Conservation (phyloP, 1,140 invertebrate species). For the Diabrotica undecimpunctata region DNA sequence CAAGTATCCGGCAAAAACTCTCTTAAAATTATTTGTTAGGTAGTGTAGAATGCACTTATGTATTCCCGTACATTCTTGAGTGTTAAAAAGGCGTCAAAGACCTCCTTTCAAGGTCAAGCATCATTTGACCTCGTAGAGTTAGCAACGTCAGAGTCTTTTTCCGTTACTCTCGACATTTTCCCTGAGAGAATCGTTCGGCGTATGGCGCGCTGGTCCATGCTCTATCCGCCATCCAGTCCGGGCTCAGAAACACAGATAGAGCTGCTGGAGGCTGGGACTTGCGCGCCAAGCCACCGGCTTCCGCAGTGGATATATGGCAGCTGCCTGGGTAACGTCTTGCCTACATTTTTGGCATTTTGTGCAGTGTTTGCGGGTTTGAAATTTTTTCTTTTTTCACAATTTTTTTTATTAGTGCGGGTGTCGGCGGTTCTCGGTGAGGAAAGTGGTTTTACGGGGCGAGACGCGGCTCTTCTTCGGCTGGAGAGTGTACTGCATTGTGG, state of each 20-base stretch:
- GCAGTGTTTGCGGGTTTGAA: neutral
- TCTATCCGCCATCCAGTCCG: neutral
- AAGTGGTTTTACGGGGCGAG: neutral
- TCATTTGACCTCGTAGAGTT: neutral
- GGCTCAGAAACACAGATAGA: constrained; percentile 1
- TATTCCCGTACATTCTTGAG: no score
- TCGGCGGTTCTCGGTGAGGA: neutral
- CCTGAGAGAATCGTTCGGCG: neutral
- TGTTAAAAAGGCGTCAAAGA: neutral
- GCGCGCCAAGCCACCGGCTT: neutral
- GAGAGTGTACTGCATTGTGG: neutral
- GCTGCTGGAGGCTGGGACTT: neutral
- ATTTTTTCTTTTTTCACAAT: neutral
- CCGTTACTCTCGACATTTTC: neutral
- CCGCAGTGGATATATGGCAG: neutral
- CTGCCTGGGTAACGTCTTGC: constrained; percentile 1
- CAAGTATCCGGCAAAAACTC: no score
- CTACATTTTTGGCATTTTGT: neutral
- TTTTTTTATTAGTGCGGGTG: neutral
- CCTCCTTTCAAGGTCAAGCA: constrained; percentile 1
- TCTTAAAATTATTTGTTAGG: no score
- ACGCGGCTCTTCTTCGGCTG: neutral
- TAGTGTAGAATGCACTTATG: no score
- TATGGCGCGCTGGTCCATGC: neutral
- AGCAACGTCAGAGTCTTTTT: neutral